Base-by-base conservation (phyloP, 2,888 invertebrate species). In the Nemotelus pantherinus region DNA sequence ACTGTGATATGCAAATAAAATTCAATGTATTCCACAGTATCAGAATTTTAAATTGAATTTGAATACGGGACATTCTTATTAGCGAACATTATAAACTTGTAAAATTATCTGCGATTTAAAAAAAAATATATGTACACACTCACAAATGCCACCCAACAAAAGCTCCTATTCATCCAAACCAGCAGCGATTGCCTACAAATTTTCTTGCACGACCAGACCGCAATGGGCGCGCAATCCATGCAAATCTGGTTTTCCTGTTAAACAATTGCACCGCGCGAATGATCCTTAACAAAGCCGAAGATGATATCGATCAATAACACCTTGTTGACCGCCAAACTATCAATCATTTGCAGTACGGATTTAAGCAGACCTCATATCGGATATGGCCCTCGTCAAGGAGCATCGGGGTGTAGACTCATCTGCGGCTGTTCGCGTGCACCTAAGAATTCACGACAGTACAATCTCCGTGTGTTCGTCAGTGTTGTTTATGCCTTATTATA, bases 281-380 rank as follows among this genome's bases (percentile, higher is more conserved):
- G 74, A 74, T 74, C 74, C 74, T 74, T 60, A 60, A 41, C 74
- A 57, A 50, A 44, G 10, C 43, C 53, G 41, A 55, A 53, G 68
- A 60, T 72, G 72, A 60, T 45, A 74, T 74, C 74, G 63, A 74
- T 74, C 74, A 74, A 74, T 74, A 74, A 74, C 74, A 74, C 74
- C 74, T 74, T 74, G 74, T 74, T 74, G 74, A 48, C 74, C 74
- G 74, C 63, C 48, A 74, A 63, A 60, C 57, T 58, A 58, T 57
- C 74, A 57, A 74, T 74, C 74, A 74, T 25, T 25, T 5, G 48
- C 63, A 63, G n/a, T 48, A 44, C 50, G 41, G n/a, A 39, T 39
- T 53, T 55, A 44, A 53, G 43, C 41, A 39, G 50, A 43, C 44
- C 50, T 63, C 39, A 48, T 63, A 74, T 58, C 45, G 60, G 63